phyloP scores from a whole-genome alignment of 2,888 invertebrate genomes.

The Perithous albicinctus region DNA sequence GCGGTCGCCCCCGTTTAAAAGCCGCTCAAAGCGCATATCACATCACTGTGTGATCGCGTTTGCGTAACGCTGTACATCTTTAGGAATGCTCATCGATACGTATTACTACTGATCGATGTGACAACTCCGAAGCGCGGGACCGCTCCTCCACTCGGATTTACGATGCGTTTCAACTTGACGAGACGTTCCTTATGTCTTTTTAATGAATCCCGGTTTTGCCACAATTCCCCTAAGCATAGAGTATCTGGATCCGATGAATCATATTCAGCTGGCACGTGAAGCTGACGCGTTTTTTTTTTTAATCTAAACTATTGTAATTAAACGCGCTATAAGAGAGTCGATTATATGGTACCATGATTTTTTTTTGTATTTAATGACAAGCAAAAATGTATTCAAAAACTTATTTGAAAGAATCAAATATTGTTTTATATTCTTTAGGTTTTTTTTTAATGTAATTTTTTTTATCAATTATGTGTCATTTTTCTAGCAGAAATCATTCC shows the following conservation, averaged over 20 bases:
- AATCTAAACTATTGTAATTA: too few relatives aligned
- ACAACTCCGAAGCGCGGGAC: neutral
- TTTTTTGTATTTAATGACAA: neutral
- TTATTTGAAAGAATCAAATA: too few relatives aligned
- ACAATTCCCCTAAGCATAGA: neutral
- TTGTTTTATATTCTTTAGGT: too few relatives aligned
- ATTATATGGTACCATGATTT: neutral
- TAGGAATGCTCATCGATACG: neutral
- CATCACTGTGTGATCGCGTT: slow-evolving; percentile 23
- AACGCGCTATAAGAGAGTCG: neutral
- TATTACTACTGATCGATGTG: slow-evolving; percentile 2
- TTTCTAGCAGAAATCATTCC: too few relatives aligned
- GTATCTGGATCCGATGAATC: neutral
- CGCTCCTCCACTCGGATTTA: neutral
- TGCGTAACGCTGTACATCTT: slow-evolving; percentile 8
- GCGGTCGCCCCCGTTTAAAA: neutral
- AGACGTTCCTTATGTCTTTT: neutral
- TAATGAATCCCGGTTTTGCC: neutral
- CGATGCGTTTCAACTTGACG: neutral
- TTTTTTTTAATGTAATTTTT: too few relatives aligned
- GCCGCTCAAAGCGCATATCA: neutral
- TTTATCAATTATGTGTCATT: too few relatives aligned
- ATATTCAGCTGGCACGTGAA: neutral
- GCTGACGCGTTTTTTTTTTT: neutral
- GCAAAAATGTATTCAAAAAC: neutral